Evolutionary conservation across 2,888 invertebrate species (phyloP).

Genomic region (Nomada hirtipes): DNA sequence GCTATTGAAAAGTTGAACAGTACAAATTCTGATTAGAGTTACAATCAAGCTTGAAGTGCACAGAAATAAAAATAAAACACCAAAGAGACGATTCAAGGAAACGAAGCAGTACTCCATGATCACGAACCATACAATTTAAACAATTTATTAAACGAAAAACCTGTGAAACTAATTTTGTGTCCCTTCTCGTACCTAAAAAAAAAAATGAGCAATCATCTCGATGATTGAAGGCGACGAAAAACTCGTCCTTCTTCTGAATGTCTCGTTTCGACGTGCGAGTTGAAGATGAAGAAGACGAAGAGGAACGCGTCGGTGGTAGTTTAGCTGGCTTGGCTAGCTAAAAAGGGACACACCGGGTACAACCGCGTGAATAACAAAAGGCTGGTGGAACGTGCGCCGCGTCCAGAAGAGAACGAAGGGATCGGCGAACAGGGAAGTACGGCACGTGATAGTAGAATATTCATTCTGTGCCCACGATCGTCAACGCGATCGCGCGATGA

Average conservation of each 20-base stretch:
- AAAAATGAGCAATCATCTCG: not conserved
- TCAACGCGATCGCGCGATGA: slow-evolving; percentile 45
- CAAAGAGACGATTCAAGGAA: no score
- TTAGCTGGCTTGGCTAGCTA: slow-evolving; percentile 43
- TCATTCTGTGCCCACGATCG: slow-evolving; percentile 61
- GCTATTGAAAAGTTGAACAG: no score
- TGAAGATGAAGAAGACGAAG: slow-evolving; percentile 5
- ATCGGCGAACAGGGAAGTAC: slow-evolving; percentile 63
- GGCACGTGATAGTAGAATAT: slow-evolving; percentile 68
- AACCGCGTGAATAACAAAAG: slow-evolving; percentile 69
- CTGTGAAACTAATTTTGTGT: not conserved
- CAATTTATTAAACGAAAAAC: no score
- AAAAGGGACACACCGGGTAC: slow-evolving; percentile 55
- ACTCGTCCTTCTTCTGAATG: not conserved
- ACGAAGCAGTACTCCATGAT: no score
- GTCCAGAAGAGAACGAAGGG: slow-evolving; percentile 48
- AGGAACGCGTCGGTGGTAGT: slow-evolving; percentile 35
- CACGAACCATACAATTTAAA: no score
- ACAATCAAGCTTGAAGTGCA: no score
- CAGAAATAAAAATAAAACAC: no score
- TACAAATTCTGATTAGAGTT: no score
- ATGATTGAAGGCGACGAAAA: not conserved
- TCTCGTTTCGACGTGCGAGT: slow-evolving; percentile 15
- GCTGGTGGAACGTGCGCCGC: slow-evolving; percentile 56
- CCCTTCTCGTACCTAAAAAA: no score